Conservation (phyloP, 2,888 invertebrate species). For the Eupithecia inturbata region DNA sequence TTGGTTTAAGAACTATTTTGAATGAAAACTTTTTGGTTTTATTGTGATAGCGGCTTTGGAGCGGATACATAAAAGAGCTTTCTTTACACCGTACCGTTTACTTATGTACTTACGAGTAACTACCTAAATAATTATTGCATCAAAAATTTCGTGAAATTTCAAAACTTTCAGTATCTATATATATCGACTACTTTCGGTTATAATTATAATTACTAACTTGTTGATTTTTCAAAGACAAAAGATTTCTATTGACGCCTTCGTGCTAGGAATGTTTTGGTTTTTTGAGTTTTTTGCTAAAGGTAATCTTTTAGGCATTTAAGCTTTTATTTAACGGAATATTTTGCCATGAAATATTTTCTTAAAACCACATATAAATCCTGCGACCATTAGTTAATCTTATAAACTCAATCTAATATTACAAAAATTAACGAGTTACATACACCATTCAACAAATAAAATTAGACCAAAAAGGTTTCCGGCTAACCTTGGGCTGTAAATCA, state of each 20-base stretch:
- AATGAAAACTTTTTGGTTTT: background rate
- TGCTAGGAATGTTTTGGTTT: background rate
- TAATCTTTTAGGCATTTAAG: background rate
- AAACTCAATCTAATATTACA: background rate
- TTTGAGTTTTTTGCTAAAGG: background rate
- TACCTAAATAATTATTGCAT: background rate
- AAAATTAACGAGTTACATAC: background rate
- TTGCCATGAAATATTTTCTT: background rate
- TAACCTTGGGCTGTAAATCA: slow-evolving; percentile 41
- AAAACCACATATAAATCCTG: background rate
- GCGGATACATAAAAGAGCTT: background rate
- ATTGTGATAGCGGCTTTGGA: slow-evolving; percentile 1
- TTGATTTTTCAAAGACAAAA: background rate
- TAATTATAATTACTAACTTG: background rate
- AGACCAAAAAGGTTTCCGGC: slow-evolving; percentile 26
- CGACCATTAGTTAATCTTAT: background rate
- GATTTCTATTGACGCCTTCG: background rate
- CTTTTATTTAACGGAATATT: background rate
- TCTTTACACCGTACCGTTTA: background rate
- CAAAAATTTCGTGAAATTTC: background rate
- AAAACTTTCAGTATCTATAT: background rate
- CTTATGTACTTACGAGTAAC: too few relatives aligned
- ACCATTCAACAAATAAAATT: slow-evolving; percentile 21
- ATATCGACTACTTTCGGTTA: background rate
- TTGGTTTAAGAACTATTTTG: slow-evolving; percentile 21